Conservation (phyloP, 2,797 vertebrate species). For the Micromesistius poutassou region DNA sequence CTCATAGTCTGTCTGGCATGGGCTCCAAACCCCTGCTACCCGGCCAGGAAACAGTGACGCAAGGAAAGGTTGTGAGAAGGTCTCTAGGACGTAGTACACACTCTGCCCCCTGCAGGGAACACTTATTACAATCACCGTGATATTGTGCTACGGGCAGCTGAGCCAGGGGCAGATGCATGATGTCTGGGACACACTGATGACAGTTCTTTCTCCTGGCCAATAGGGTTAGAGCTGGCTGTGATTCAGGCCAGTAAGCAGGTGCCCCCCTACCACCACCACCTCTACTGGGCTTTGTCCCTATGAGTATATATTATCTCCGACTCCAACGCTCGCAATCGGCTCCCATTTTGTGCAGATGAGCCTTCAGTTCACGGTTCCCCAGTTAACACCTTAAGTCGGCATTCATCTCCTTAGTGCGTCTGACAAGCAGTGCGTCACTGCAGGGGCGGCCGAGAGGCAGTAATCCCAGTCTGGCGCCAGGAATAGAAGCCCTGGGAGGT, state of each 20-base stretch:
- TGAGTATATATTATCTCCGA: slow-evolving; percentile 21
- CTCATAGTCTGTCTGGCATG: not conserved
- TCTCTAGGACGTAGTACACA: not conserved
- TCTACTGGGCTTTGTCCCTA: not conserved
- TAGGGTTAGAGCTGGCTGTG: not conserved
- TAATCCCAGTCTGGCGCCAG: slow-evolving; percentile 79
- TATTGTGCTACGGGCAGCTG: not conserved
- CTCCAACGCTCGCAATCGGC: slow-evolving; percentile 25
- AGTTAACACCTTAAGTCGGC: slow-evolving; percentile 76
- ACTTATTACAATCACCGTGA: not conserved
- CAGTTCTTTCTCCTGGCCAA: not conserved
- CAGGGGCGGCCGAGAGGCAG: slow-evolving; percentile 32
- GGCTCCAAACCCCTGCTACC: not conserved
- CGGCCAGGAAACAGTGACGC: not conserved
- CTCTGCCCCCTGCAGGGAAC: slow-evolving; percentile 3
- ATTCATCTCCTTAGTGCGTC: slow-evolving; percentile 78
- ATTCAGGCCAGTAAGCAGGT: not conserved
- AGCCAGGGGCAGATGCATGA: not conserved
- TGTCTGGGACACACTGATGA: not conserved
- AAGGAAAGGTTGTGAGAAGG: not conserved
- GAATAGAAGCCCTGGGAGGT: slow-evolving; percentile 75
- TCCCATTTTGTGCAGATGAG: slow-evolving; percentile 34
- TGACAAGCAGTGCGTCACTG: slow-evolving; percentile 76
- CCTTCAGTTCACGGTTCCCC: slow-evolving; percentile 57
- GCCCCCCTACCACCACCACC: not conserved